Percentiles rank a stretch among this genome's conserved stretches.
phyloP scores from a whole-genome alignment of 2,113 vertebrate genomes.

The Forbesichthys agassizii region DNA sequence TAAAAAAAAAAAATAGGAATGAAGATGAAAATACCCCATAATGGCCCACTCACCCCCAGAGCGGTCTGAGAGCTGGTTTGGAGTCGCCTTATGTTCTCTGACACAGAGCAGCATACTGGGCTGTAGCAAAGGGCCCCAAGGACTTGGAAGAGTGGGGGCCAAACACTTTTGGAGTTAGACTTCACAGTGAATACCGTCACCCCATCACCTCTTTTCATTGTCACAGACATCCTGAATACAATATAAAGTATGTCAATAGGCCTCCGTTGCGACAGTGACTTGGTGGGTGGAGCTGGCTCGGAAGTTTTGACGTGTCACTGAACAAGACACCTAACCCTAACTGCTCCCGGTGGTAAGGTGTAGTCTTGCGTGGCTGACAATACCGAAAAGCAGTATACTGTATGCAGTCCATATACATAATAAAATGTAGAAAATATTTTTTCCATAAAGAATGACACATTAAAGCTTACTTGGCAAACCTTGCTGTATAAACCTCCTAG shows the following conservation, averaged over 20 bases:
- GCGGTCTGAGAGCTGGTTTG: constrained; percentile 34
- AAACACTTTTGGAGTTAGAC: constrained; percentile 50
- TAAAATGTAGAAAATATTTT: too few relatives aligned
- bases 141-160: constrained; percentile 64
- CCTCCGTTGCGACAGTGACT: neutral
- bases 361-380: too few relatives aligned
- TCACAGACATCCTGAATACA: constrained; percentile 58
- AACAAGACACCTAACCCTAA: too few relatives aligned
- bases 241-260: neutral
- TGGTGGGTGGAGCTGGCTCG: too few relatives aligned
- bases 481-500: too few relatives aligned
- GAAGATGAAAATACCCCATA: neutral
- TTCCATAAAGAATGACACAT: too few relatives aligned
- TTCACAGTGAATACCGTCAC: constrained; percentile 62
- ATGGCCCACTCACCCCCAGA: constrained; percentile 63
- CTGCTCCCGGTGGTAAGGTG: too few relatives aligned
- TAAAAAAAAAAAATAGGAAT: neutral
- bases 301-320: too few relatives aligned
- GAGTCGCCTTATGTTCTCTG: constrained; percentile 31
- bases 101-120: constrained; percentile 58
- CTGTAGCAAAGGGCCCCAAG: constrained; percentile 63
- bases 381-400: too few relatives aligned
- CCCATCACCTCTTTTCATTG: constrained; percentile 46
- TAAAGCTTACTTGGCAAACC: too few relatives aligned
- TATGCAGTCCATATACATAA: too few relatives aligned